phyloP scores from a whole-genome alignment of 2,888 invertebrate species.

The Crioceris asparagi region DNA sequence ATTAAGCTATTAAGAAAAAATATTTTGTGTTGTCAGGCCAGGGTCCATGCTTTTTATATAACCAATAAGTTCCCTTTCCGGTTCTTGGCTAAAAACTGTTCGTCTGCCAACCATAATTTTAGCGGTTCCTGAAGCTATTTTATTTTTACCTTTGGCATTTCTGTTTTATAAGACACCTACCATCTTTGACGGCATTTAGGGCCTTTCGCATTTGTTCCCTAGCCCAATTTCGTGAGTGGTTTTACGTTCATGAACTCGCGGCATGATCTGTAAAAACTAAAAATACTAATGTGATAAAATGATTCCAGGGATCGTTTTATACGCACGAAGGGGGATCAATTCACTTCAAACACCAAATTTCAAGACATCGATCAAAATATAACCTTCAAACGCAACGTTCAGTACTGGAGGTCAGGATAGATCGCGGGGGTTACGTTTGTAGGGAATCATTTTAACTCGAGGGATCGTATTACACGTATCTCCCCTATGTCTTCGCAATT shows the following conservation, averaged over 20 bases:
- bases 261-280: not conserved
- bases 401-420: too few species aligned
- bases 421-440: too few species aligned
- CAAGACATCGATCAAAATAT: not conserved
- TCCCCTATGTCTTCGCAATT: too few species aligned
- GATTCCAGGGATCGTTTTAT: slow-evolving; percentile 2
- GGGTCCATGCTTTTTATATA: not conserved
- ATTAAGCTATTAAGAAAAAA: too few species aligned
- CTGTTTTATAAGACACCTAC: slow-evolving; percentile 2
- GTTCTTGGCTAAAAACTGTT: not conserved
- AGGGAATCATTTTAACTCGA: too few species aligned
- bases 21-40: not conserved
- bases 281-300: not conserved
- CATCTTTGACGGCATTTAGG: slow-evolving; percentile 4
- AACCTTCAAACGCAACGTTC: too few species aligned
- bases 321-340: not conserved
- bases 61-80: not conserved
- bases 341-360: not conserved
- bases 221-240: not conserved
- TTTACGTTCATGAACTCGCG: slow-evolving; percentile 2
- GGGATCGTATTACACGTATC: too few species aligned
- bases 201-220: slow-evolving; percentile 1
- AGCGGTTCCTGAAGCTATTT: not conserved
- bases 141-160: not conserved
- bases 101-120: not conserved